These are phyloP conservation scores for Rhagophthalmus giganteus DNA, from an alignment of 2,888 invertebrate species.

Conservation along the genomic window DNA sequence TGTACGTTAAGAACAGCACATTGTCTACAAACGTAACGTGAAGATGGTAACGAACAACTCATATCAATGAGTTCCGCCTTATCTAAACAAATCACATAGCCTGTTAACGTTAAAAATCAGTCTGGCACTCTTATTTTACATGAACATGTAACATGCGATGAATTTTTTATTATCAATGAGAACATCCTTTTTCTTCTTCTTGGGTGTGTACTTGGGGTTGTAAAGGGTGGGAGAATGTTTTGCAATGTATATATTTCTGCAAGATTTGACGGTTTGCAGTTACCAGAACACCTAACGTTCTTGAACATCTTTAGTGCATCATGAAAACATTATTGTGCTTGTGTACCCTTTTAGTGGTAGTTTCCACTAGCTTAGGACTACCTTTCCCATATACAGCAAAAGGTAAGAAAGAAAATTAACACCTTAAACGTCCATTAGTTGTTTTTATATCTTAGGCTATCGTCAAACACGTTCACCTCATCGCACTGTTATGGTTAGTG, in stretches of 20 bases:
- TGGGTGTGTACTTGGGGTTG: conserved; percentile 42
- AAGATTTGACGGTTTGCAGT: conserved; percentile 34
- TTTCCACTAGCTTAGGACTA: conserved; percentile 17
- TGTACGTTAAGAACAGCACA: conserved; percentile 26
- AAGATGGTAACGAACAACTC: conserved; percentile 39
- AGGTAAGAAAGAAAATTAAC: too few species aligned
- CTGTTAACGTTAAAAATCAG: conserved; percentile 50
- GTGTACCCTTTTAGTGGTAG: too few species aligned
- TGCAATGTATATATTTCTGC: conserved; percentile 42
- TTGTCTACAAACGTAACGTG: conserved; percentile 33
- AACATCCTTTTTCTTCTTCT: conserved; percentile 39
- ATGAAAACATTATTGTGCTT: too few species aligned
- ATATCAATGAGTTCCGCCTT: conserved; percentile 45
- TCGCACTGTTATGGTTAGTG: conserved; percentile 50
- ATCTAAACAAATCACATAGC: conserved; percentile 48
- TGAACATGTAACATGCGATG: conserved; percentile 46
- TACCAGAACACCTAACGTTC: conserved; percentile 8
- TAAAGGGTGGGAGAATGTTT: conserved; percentile 41
- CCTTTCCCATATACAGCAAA: conserved; percentile 9
- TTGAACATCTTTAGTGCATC: conserved; percentile 3
- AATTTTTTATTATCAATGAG: conserved; percentile 46
- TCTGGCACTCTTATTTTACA: conserved; percentile 51
- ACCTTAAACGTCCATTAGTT: too few species aligned
- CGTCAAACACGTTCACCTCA: conserved; percentile 39
- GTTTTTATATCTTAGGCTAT: conserved; percentile 24